Evolutionary conservation across 1,140 invertebrate genomes (phyloP).

Genomic region (Lerema accius): DNA sequence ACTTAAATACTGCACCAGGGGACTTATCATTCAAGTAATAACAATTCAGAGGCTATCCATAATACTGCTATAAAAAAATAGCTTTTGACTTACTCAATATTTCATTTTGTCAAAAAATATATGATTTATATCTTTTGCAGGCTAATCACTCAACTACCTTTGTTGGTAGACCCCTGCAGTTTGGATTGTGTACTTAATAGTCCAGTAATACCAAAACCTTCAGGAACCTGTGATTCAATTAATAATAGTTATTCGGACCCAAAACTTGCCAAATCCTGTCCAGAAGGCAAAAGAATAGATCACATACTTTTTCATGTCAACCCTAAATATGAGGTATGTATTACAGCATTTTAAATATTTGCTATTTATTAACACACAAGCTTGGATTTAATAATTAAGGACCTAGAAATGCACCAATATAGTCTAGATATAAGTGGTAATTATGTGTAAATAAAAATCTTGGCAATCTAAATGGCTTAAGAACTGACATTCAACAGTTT

Average conservation of each 20-base stretch:
- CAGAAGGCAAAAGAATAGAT: conserved; percentile 94
- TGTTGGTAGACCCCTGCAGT: conserved; percentile 77
- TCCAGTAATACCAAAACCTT: conserved; percentile 39
- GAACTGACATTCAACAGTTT: too few relatives aligned
- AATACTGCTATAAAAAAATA: too few relatives aligned
- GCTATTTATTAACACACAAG: too few relatives aligned
- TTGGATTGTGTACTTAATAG: conserved; percentile 49
- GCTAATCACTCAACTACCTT: conserved; percentile 82
- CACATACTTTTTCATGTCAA: conserved; percentile 91
- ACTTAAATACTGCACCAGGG: conserved; percentile 95
- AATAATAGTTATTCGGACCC: conserved; percentile 91
- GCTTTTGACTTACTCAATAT: not conserved
- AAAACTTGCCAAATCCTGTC: conserved; percentile 81
- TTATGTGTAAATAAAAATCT: too few relatives aligned
- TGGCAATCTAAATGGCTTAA: too few relatives aligned
- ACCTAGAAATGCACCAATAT: too few relatives aligned
- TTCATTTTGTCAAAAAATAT: not conserved
- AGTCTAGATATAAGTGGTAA: too few relatives aligned
- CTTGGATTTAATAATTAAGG: too few relatives aligned
- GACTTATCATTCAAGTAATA: conserved; percentile 91
- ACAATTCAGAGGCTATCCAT: not conserved
- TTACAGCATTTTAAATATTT: too few relatives aligned
- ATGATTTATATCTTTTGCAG: conserved; percentile 53
- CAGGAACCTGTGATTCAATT: conserved; percentile 90
- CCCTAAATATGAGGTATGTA: conserved; percentile 81